These are phyloP conservation scores for Drosophila mauritiana DNA, from an alignment of 1,140 invertebrate species.

Conservation along the genomic window DNA sequence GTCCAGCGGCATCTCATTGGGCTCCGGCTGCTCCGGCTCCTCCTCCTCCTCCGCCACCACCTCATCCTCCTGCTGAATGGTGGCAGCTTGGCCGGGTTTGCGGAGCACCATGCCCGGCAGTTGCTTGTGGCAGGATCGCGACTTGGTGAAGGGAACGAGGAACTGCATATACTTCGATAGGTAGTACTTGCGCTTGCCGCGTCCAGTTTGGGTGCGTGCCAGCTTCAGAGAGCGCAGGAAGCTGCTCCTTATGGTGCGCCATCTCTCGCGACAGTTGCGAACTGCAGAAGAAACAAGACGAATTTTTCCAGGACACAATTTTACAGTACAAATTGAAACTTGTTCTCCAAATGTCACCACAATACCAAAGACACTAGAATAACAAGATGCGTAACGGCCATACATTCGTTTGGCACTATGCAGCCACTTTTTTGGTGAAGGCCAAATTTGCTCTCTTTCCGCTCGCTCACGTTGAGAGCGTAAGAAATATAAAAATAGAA, in stretches of 20 bases:
- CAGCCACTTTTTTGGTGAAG: no score
- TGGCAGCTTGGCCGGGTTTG: conserved; percentile 39
- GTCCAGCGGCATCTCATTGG: conserved; percentile 39
- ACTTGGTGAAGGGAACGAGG: conserved; percentile 78
- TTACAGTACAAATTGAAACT: no score
- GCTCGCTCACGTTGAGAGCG: no score
- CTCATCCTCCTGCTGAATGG: conserved; percentile 35
- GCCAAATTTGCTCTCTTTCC: no score
- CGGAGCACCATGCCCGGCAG: conserved; percentile 56
- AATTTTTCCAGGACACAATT: no score
- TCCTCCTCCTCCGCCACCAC: conserved; percentile 13
- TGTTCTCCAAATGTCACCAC: no score
- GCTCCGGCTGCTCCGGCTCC: not conserved
- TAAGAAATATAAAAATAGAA: no score
- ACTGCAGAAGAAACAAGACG: conserved; percentile 32
- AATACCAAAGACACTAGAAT: no score
- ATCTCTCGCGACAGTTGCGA: conserved; percentile 76
- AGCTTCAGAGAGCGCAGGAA: conserved; percentile 77
- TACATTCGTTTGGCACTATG: no score
- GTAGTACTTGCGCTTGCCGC: conserved; percentile 81
- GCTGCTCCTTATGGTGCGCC: conserved; percentile 80
- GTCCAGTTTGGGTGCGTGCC: conserved; percentile 73
- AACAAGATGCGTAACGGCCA: no score
- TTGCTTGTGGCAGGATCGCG: conserved; percentile 57
- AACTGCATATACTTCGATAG: conserved; percentile 80